Evolutionary conservation across 2,797 vertebrate species (phyloP).

Genomic region (Gadopsis bispinosus): DNA sequence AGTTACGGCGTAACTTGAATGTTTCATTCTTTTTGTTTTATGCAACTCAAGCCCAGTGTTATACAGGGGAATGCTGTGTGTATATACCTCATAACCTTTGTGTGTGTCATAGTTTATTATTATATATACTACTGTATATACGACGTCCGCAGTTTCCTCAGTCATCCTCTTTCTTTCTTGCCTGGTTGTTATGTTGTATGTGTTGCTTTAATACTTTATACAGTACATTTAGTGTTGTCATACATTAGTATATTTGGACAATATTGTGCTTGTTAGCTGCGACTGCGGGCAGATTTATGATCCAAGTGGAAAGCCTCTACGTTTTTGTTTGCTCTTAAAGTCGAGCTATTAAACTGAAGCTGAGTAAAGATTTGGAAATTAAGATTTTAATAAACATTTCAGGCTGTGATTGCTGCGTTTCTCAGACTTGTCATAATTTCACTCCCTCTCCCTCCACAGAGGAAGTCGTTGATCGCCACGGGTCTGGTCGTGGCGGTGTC

Average conservation of each 20-base stretch:
- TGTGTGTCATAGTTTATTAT: neutral
- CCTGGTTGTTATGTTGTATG: neutral
- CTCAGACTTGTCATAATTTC: constrained; percentile 2
- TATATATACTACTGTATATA: neutral
- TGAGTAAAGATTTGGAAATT: neutral
- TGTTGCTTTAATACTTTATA: neutral
- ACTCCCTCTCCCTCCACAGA: constrained; percentile 79
- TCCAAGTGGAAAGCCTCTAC: neutral
- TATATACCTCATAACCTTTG: neutral
- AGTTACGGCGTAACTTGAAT: neutral
- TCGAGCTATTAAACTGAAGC: constrained; percentile 7
- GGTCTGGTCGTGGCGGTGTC: constrained; percentile 89
- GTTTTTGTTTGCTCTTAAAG: constrained; percentile 13
- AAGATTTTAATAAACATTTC: neutral
- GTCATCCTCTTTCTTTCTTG: neutral
- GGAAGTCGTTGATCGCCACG: constrained; percentile 89
- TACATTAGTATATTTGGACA: neutral
- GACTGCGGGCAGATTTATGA: constrained; percentile 1
- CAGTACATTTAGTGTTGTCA: neutral
- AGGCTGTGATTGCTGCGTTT: neutral
- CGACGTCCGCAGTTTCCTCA: neutral
- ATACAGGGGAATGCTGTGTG: neutral
- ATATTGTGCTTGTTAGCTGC: neutral
- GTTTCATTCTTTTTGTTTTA: neutral
- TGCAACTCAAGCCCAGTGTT: neutral